Conservation (phyloP, 37 sponge, comb jelly and placozoan genomes). For the Halisarca cf. caerulea region DNA sequence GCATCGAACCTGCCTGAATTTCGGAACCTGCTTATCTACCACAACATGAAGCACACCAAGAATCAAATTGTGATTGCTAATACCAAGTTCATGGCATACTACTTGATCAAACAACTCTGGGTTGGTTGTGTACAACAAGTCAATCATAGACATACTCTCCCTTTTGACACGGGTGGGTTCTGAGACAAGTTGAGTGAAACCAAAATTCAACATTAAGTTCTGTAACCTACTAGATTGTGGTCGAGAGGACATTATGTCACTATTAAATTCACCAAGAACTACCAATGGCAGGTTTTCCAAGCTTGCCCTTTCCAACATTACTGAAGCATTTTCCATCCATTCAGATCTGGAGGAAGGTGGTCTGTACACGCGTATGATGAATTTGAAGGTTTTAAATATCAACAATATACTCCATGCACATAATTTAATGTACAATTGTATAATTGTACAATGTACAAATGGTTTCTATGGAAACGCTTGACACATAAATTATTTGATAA, state of each 20-base stretch:
- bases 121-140: neutral
- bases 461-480: too few species aligned
- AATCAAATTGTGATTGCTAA: neutral
- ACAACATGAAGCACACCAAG: neutral
- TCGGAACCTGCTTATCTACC: neutral
- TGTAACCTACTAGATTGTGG: neutral
- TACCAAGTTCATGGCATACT: neutral
- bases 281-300: neutral
- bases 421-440: too few species aligned
- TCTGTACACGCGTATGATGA: too few species aligned
- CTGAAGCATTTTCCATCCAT: neutral
- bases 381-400: too few species aligned
- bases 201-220: neutral
- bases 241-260: neutral
- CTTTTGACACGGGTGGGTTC: neutral
- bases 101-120: neutral
- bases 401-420: too few species aligned
- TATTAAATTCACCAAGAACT: neutral
- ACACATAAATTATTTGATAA: too few species aligned
- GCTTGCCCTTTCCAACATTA: neutral
- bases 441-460: too few species aligned
- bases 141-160: neutral
- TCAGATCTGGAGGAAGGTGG: neutral
- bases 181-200: neutral
- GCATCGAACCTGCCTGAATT: neutral